Evolutionary conservation across 2,113 vertebrate genomes (phyloP).

Genomic region (Butorides virescens): DNA sequence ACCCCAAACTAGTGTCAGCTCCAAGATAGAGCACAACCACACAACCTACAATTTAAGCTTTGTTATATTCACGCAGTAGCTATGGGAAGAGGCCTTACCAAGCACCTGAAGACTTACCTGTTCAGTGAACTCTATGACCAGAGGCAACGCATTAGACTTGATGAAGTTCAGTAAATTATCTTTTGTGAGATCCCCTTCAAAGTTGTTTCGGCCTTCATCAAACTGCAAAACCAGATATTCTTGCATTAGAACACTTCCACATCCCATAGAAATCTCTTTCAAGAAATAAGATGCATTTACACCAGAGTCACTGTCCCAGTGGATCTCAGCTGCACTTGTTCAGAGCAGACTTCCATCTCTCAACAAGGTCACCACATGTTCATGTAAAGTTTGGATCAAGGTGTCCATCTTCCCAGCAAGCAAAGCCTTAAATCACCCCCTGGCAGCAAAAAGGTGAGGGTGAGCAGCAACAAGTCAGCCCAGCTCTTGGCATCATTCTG

Average conservation of each 20-base stretch:
- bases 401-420: neutral
- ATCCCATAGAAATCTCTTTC: neutral
- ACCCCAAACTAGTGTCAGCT: neutral
- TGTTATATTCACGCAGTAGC: neutral
- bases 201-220: conserved; percentile 92
- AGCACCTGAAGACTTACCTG: conserved; percentile 77
- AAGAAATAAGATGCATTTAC: neutral
- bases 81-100: neutral
- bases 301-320: neutral
- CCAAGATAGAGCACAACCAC: neutral
- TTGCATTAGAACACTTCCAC: neutral
- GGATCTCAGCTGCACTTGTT: neutral
- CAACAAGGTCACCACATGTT: neutral
- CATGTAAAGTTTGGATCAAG: neutral
- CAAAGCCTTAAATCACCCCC: neutral
- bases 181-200: conserved; percentile 89
- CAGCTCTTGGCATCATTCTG: neutral
- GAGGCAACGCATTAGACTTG: conserved; percentile 91
- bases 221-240: conserved; percentile 76
- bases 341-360: neutral
- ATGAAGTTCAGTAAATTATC: conserved; percentile 88
- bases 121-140: conserved; percentile 98
- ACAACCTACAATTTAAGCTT: neutral
- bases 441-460: neutral
- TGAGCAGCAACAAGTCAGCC: neutral